Evolutionary conservation across 1,140 invertebrate species (phyloP), one percentile per base, ranked within the genome.

Genomic region (Rhopalosiphum padi): DNA sequence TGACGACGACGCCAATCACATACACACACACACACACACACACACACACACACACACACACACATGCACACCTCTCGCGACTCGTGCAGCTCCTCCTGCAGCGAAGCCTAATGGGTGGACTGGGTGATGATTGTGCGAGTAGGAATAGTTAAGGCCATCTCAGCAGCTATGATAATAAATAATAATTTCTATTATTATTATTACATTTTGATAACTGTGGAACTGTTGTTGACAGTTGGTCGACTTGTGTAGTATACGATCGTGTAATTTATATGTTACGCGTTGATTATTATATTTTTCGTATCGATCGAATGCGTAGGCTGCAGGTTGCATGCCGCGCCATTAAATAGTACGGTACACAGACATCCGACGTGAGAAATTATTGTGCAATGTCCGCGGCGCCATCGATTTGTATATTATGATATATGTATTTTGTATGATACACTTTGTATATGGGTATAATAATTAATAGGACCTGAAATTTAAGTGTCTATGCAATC

Each of bases 1-100:
- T n/a, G 68, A 86, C 82, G 91, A 77, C 68, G 90, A 48, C 68
- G 77, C 91, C 60, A 82, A 89, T 89, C 88, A 89, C n/a, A 22
- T 48, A 37, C n/a, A 4, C 48, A 48, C 48, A 48, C 48, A 48
- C 48, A 48, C 48, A 46, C 43, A 46, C 43, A 46, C 43, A 46
- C 43, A 46, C 43, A 46, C 43, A 46, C 43, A 46, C 43, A 46
- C 43, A 46, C 43, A 46, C 46, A 46, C 46, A 46, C 46, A 18
- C 48, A 51, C 18, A 51, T 0, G 3, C 15, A 51, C 48, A 51
- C 48, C 85, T n/a, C 43, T 9, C 11, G 85, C 23, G 23, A 2
- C 9, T 37, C 15, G 21, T 51, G 46, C 87, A 3, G 7, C 30
- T 89, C 9, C 87, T 37, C 1, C 22, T 30, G 83, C 11, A 6